Evolutionary conservation across 1,140 invertebrate genomes (phyloP).

Genomic region (Philotrypesis tridentata): DNA sequence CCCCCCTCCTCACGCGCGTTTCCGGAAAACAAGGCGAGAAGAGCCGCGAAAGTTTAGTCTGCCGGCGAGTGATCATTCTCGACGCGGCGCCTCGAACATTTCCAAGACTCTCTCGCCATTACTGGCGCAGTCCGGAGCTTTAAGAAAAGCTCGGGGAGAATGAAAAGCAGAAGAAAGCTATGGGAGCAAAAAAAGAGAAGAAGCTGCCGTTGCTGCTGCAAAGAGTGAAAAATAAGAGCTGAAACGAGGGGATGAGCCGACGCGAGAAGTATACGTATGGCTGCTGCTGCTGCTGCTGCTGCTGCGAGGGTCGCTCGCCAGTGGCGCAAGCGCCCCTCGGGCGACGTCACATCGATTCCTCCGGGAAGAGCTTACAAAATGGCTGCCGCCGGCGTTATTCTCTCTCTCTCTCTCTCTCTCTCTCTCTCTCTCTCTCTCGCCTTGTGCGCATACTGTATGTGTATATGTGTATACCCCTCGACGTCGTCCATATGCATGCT

Average conservation of each 20-base stretch:
- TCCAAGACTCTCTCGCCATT: no score
- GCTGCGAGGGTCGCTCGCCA: slow-evolving; percentile 58
- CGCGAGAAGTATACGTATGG: slow-evolving; percentile 54
- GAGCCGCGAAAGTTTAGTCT: no score
- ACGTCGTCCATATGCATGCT: slow-evolving; percentile 41
- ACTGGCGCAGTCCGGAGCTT: no score
- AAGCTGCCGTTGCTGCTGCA: slow-evolving; percentile 47
- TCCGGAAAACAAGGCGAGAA: no score
- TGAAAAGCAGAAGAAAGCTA: background rate
- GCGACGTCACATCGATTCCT: slow-evolving; percentile 75
- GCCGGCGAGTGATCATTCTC: no score
- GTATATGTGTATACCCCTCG: background rate
- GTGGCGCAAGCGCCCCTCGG: slow-evolving; percentile 73
- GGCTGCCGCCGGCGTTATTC: slow-evolving; percentile 66
- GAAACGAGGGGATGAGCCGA: slow-evolving; percentile 4
- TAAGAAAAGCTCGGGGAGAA: slow-evolving; percentile 12
- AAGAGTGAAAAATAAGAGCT: slow-evolving; percentile 41
- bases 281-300: background rate
- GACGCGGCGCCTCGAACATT: no score
- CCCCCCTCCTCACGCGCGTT: no score
- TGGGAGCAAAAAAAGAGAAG: slow-evolving; percentile 44
- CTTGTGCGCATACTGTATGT: background rate
- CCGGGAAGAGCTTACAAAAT: slow-evolving; percentile 74
- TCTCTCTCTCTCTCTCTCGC: background rate
- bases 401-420: slow-evolving; percentile 14